Percentiles rank a stretch among this genome's conserved stretches.
phyloP scores from a whole-genome alignment of 1,140 invertebrate species.

The Matsumurasca onukii region DNA sequence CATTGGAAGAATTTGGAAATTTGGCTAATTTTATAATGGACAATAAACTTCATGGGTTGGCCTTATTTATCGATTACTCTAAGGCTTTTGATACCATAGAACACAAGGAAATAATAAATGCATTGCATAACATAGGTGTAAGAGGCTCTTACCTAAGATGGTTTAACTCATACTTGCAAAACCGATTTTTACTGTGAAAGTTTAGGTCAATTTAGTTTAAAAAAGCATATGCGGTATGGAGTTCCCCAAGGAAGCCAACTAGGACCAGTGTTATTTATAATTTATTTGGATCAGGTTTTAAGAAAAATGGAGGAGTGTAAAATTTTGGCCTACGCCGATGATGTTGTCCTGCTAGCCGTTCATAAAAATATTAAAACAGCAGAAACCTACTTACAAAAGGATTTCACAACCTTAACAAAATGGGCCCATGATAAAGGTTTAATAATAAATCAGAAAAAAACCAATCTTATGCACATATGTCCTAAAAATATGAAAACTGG shows the following conservation, averaged over 20 bases:
- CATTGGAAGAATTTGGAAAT: background rate
- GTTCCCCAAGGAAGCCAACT: background rate
- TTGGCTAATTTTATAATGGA: background rate
- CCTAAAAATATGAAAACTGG: too few relatives aligned
- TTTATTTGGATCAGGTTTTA: background rate
- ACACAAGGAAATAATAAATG: background rate
- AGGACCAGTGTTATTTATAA: background rate
- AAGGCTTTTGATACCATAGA: background rate
- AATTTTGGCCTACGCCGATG: background rate
- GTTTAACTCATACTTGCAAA: background rate
- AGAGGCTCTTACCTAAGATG: background rate
- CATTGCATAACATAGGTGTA: background rate
- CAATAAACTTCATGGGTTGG: background rate
- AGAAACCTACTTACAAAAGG: background rate
- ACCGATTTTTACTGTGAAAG: background rate
- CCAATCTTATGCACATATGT: background rate
- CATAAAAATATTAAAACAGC: background rate
- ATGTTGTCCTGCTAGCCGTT: background rate
- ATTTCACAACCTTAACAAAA: constrained; percentile 1
- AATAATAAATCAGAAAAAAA: background rate
- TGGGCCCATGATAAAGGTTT: background rate
- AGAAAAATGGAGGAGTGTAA: background rate
- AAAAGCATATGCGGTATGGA: background rate
- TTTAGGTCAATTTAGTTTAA: background rate
- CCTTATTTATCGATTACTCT: background rate